Evolutionary conservation across 2,113 vertebrate species (phyloP), one percentile per base, ranked within the genome.

Genomic region (Ia io): DNA sequence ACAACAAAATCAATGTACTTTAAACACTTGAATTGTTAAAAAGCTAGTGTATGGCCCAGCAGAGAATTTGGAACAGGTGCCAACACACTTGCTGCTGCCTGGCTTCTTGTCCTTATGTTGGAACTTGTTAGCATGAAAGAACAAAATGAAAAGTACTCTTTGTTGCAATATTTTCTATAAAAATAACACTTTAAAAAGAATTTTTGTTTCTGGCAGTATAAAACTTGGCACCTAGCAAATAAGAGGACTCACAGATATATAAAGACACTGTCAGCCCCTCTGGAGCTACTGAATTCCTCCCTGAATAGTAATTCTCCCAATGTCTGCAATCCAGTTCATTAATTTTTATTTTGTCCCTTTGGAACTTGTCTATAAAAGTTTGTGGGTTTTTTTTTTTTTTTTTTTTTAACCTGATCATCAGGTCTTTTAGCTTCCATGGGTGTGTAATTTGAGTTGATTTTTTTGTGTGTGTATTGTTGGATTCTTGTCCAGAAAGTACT

Each of bases 151-250:
- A 79, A 87, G 47, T 74, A 56, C 11, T 76, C 78, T 89, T 92
- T 86, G 22, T 82, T 28, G 30, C 12, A 42, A 0, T 78, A 28
- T 88, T 70, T 91, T 93, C 82, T 76, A 18, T 76, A 61, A 70
- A 93, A 92, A 49, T 88, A 91, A 61, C n/a, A 85, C 73, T 76
- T 96, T 88, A 10, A 65, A 65, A 89, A 85, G 42, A 44, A 53
- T 59, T 88, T 95, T 96, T 82, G 32, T 88, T 42, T 13, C 67
- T 70, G 71, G 51, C 70, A 69, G 28, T 69, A 1, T 88, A 87
- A 88, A 63, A 74, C 42, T 78, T 80, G 44, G 10, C 51, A 70
- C 35, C 18, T 42, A 44, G 10, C 71, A 69, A 61, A 65, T 23
- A 51, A 18, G 59, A 49, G 9, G 37, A 42, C 17, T 74, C 65